These are phyloP conservation scores for Vulpes ferrilata DNA, from an alignment of 2,113 vertebrate genomes.

Conservation along the genomic window DNA sequence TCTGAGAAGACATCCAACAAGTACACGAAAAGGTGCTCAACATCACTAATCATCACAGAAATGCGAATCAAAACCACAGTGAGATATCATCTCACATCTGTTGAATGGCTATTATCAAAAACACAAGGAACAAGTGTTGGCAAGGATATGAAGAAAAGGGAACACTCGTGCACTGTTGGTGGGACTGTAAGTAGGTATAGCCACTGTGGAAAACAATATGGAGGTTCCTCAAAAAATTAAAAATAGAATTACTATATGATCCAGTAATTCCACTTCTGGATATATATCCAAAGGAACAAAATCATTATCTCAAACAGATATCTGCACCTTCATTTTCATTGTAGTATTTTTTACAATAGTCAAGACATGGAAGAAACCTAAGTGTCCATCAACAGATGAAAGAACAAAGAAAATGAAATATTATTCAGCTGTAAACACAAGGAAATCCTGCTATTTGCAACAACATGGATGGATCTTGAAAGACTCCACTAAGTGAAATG, in stretches of 20 bases:
- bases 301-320: background rate
- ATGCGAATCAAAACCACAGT: background rate
- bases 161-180: background rate
- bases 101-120: background rate
- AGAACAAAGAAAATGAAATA: background rate
- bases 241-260: background rate
- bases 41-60: background rate
- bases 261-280: background rate
- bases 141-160: background rate
- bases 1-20: background rate
- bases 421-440: background rate
- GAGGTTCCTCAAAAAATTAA: background rate
- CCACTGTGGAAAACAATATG: background rate
- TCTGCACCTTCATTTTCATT: background rate
- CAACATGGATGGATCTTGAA: background rate
- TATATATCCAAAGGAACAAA: background rate
- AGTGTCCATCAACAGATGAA: background rate
- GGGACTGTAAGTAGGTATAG: background rate
- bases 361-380: background rate
- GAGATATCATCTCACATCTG: background rate
- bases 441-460: background rate
- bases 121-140: background rate
- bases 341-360: background rate
- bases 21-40: background rate
- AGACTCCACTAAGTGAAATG: background rate